Evolutionary conservation across 2,113 vertebrate genomes (phyloP).

Genomic region (Cyanoramphus novaezelandiae): DNA sequence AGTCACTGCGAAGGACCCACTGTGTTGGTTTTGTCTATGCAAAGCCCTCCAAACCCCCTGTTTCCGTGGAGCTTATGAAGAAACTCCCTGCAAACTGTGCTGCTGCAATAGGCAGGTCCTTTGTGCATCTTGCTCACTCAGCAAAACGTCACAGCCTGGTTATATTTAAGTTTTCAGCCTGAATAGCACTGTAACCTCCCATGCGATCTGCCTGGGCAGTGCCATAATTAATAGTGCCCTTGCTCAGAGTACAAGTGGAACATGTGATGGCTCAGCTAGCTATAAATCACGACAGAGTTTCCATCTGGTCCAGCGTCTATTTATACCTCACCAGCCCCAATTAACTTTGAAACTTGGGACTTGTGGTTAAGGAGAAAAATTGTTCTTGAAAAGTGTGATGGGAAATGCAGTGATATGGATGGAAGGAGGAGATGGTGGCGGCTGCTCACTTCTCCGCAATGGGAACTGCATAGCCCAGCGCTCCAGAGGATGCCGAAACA

Average conservation of each 20-base stretch:
- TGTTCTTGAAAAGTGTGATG: slow-evolving; percentile 36
- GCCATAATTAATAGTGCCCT: slow-evolving; percentile 62
- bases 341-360: slow-evolving; percentile 64
- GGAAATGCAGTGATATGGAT: neutral
- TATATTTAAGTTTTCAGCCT: slow-evolving; percentile 57
- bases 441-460: neutral
- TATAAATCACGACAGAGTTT: slow-evolving; percentile 67
- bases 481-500: neutral
- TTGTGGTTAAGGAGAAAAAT: slow-evolving; percentile 34
- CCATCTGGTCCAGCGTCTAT: slow-evolving; percentile 67
- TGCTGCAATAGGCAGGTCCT: neutral
- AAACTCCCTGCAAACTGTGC: neutral
- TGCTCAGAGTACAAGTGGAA: slow-evolving; percentile 53
- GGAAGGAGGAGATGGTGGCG: neutral
- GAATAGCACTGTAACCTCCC: slow-evolving; percentile 41
- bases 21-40: neutral
- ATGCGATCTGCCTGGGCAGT: slow-evolving; percentile 24
- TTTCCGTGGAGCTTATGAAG: neutral
- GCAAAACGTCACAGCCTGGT: slow-evolving; percentile 38
- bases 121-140: slow-evolving; percentile 5
- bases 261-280: slow-evolving; percentile 75
- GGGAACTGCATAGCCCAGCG: neutral
- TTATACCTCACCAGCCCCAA: slow-evolving; percentile 68
- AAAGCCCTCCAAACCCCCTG: neutral
- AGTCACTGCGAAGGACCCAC: neutral